These are phyloP conservation scores for Chaitophorus viminalis DNA, from an alignment of 2,888 invertebrate species.

Conservation along the genomic window DNA sequence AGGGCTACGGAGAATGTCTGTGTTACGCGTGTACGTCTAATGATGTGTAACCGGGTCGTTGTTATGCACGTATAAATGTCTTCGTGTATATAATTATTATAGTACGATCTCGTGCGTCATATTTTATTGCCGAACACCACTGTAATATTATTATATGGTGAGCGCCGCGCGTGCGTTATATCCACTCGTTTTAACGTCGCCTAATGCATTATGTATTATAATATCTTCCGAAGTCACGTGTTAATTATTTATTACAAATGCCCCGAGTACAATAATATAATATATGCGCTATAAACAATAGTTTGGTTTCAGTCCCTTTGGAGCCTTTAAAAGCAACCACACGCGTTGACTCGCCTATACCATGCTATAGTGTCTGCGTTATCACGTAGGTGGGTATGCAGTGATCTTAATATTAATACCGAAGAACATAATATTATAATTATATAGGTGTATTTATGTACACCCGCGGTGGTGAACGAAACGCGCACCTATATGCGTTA, in stretches of 20 bases:
- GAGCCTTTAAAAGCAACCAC: constrained; percentile 47
- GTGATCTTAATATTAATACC: constrained; percentile 41
- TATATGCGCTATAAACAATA: constrained; percentile 1
- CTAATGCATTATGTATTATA: not conserved
- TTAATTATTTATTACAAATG: constrained; percentile 46
- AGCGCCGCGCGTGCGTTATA: too few species aligned
- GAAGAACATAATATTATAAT: too few species aligned
- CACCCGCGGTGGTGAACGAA: constrained; percentile 1
- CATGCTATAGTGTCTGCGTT: too few species aligned
- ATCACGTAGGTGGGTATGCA: too few species aligned
- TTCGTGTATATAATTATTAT: not conserved
- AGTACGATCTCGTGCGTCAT: not conserved
- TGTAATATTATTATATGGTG: not conserved
- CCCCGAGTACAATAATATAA: not conserved
- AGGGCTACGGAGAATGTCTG: not conserved
- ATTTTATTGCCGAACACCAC: constrained; percentile 29
- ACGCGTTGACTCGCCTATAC: not conserved
- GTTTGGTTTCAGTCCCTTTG: constrained; percentile 25
- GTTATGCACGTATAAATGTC: not conserved
- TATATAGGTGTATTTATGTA: too few species aligned
- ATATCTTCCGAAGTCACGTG: constrained; percentile 11
- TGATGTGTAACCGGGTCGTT: constrained; percentile 1
- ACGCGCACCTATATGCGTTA: constrained; percentile 7
- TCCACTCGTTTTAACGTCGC: too few species aligned
- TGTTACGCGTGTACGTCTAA: not conserved